Evolutionary conservation across 2,888 invertebrate genomes (phyloP), one percentile per base, ranked within the genome.

Genomic region (Netelia inedita): DNA sequence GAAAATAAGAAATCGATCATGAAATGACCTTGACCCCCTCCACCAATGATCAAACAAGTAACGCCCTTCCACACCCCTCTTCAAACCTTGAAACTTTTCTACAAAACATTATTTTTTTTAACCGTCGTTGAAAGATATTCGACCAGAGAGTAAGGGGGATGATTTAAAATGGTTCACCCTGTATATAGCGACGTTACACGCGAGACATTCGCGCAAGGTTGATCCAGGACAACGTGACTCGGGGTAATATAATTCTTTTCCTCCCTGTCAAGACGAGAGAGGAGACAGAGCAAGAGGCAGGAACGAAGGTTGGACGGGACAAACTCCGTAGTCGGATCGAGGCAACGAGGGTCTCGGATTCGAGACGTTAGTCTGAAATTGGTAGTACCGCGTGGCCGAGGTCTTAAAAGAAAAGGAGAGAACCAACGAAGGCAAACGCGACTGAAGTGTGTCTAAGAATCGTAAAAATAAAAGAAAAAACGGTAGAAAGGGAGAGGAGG

Each of bases 361-460:
- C 79, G 46, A 71, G 71, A 74, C 81, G 81, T 65, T 73, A 74
- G 78, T 69, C 63, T 69, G 69, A 69, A 41, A 84, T 78, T 69
- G 76, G 55, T 16, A 59, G 82, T 6, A 35, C 35, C 55, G 46
- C 41, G 28, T 57, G 50, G 57, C 63, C 53, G 66, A 75, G 74
- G 19, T 57, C 71, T 66, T 69, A 68, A 73, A 79, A 66, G 61
- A 53, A 57, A 76, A 41, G 57, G 72, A 68, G 53, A 69, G 68
- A 19, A 69, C 46, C 63, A 23, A 68, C 69, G 61, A 78, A 65
- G 59, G 59, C 10, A 46, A 57, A 53, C 53, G 71, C 1, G 68
- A 57, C 23, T 23, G 28, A 61, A 73, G 72, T 79, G 68, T 71
- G 61, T 35, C 35, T 61, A 55, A 73, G 63, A 55, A 74, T 79